These are phyloP conservation scores for Ploceus nigricollis DNA, from an alignment of 2,113 vertebrate genomes.

Conservation along the genomic window DNA sequence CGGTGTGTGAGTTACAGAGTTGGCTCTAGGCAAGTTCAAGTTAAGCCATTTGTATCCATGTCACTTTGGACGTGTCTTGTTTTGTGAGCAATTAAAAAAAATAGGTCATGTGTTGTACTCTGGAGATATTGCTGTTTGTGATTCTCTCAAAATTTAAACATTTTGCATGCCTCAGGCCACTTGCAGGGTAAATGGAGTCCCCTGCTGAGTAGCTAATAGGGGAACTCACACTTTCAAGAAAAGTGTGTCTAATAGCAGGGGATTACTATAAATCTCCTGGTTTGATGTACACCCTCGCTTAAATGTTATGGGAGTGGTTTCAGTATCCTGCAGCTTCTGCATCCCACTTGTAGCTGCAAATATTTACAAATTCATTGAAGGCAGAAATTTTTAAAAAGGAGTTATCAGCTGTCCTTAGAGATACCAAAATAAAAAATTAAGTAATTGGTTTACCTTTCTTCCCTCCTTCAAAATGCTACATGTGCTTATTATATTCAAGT, in stretches of 20 bases:
- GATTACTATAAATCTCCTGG: not conserved
- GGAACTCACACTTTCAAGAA: not conserved
- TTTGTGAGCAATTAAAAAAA: slow-evolving; percentile 20
- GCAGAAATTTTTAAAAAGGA: not conserved
- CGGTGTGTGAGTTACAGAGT: not conserved
- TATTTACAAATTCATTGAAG: not conserved
- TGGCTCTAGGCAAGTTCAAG: not conserved
- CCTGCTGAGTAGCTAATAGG: slow-evolving; percentile 6
- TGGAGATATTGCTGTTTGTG: not conserved
- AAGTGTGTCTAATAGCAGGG: slow-evolving; percentile 15
- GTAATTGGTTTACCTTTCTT: not conserved
- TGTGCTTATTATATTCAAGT: not conserved
- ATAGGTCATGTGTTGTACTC: not conserved
- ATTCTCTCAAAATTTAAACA: slow-evolving; percentile 3
- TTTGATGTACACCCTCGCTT: not conserved
- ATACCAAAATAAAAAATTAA: not conserved
- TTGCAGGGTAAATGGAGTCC: not conserved
- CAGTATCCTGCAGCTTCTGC: not conserved
- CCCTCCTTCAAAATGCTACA: not conserved
- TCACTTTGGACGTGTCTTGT: not conserved
- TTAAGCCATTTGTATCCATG: not conserved
- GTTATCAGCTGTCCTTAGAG: not conserved
- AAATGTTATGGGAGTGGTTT: not conserved
- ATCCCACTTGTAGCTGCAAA: not conserved
- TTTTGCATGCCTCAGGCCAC: not conserved